A percentile compares a stretch with the other conserved stretches of the same genome.
phyloP scores from a whole-genome alignment of 2,113 vertebrate genomes.

The Natator depressus region DNA sequence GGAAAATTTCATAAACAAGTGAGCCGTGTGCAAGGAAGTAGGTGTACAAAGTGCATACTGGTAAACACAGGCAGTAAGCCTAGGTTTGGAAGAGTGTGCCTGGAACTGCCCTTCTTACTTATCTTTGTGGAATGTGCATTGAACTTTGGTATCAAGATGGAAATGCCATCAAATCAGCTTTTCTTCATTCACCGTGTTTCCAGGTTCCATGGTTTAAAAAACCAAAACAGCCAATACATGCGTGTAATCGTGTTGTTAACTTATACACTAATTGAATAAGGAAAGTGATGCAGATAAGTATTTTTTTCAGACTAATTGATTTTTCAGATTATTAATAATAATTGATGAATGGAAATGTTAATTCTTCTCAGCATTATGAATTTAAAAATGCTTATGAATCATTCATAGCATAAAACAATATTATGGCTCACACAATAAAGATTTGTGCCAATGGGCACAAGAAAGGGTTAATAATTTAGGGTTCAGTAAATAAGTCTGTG shows the following conservation, averaged over 20 bases:
- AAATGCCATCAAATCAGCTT: neutral
- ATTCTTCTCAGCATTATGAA: slow-evolving; percentile 33
- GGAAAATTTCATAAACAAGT: slow-evolving; percentile 41
- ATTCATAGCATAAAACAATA: slow-evolving; percentile 3
- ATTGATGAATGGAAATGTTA: slow-evolving; percentile 59
- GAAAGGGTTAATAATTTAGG: slow-evolving; percentile 31
- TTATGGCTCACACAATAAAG: slow-evolving; percentile 24
- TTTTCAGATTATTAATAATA: slow-evolving; percentile 58
- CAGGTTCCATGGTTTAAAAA: slow-evolving; percentile 37
- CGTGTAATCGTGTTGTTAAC: slow-evolving; percentile 30
- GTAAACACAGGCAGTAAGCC: slow-evolving; percentile 13
- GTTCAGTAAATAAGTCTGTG: neutral
- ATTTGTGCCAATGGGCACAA: slow-evolving; percentile 9
- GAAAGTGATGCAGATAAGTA: neutral
- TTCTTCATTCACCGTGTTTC: neutral
- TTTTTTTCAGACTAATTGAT: slow-evolving; percentile 30
- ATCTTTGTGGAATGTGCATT: slow-evolving; percentile 42
- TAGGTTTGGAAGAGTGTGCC: neutral
- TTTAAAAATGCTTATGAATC: slow-evolving; percentile 44
- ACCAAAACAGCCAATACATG: neutral
- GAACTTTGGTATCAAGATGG: slow-evolving; percentile 18
- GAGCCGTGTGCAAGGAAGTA: slow-evolving; percentile 4
- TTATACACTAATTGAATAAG: slow-evolving; percentile 13
- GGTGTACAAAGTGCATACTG: neutral
- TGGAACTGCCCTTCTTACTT: slow-evolving; percentile 28